Conservation (phyloP, 2,888 invertebrate genomes). For the Drosophila histrio region DNA sequence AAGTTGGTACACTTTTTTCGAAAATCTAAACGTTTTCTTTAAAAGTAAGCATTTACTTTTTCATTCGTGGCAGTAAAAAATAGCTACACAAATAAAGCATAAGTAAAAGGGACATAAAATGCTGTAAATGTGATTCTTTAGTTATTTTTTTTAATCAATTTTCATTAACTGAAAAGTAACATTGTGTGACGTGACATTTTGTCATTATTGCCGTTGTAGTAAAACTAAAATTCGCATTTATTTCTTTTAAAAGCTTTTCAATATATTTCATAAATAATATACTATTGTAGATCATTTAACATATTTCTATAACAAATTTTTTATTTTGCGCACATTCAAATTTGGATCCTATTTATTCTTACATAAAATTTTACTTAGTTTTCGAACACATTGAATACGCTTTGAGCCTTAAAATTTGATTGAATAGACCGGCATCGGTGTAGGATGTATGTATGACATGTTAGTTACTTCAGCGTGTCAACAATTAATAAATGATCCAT, state of each 20-base stretch:
- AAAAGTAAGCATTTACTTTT: no score
- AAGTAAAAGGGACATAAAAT: no score
- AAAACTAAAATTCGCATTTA: not conserved
- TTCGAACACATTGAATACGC: conserved; percentile 56
- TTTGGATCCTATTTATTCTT: conserved; percentile 42
- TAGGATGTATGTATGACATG: conserved; percentile 32
- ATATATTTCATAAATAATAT: conserved; percentile 3
- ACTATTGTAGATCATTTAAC: not conserved
- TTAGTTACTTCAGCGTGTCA: conserved; percentile 31
- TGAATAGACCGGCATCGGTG: no score
- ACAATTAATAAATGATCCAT: conserved; percentile 37
- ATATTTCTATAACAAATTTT: conserved; percentile 19
- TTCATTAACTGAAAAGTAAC: no score
- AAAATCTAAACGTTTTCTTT: no score
- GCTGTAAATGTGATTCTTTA: no score
- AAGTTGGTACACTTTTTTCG: no score
- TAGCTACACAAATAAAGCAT: no score
- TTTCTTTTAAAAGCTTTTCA: not conserved
- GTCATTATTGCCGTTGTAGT: no score
- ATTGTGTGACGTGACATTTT: no score
- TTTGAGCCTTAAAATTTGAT: conserved; percentile 45
- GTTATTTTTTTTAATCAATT: no score
- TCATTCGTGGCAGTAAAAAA: no score
- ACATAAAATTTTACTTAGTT: conserved; percentile 62
- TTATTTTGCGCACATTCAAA: conserved; percentile 47